A percentile compares a stretch with the other conserved stretches of the same genome.
Evolutionary conservation across 1,140 invertebrate genomes (phyloP).

Genomic region (Anastrepha obliqua): DNA sequence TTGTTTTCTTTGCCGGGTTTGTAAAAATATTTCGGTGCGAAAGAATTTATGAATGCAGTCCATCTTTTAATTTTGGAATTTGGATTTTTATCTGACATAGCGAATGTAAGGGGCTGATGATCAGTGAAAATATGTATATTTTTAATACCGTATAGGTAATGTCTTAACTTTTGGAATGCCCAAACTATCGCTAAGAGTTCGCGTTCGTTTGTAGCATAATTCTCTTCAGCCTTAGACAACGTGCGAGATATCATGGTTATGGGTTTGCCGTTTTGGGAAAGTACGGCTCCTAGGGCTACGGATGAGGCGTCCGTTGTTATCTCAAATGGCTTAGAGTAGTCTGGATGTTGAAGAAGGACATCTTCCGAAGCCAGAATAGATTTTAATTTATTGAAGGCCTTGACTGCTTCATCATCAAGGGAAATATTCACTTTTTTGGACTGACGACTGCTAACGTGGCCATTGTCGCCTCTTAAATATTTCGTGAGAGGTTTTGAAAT

Average conservation of each 20-base stretch:
- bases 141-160: slow-evolving; percentile 73
- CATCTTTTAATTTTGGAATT: slow-evolving; percentile 57
- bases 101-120: slow-evolving; percentile 63
- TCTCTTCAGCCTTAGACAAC: slow-evolving; percentile 28
- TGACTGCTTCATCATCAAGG: slow-evolving; percentile 51
- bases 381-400: slow-evolving; percentile 55
- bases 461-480: no score
- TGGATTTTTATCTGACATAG: slow-evolving; percentile 74
- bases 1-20: slow-evolving; percentile 61
- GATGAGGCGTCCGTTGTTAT: no score
- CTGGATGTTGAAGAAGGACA: slow-evolving; percentile 17
- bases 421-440: background rate
- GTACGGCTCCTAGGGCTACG: no score
- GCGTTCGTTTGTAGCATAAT: slow-evolving; percentile 56
- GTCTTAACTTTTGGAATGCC: slow-evolving; percentile 52
- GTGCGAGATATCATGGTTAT: slow-evolving; percentile 25
- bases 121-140: slow-evolving; percentile 22
- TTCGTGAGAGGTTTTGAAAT: no score
- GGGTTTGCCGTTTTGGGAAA: no score
- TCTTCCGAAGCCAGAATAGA: slow-evolving; percentile 41
- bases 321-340: background rate
- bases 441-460: no score
- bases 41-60: slow-evolving; percentile 10
- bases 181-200: slow-evolving; percentile 56
- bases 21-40: slow-evolving; percentile 66